phyloP scores from a whole-genome alignment of 2,888 invertebrate genomes.

The Caenorhabditis becei region DNA sequence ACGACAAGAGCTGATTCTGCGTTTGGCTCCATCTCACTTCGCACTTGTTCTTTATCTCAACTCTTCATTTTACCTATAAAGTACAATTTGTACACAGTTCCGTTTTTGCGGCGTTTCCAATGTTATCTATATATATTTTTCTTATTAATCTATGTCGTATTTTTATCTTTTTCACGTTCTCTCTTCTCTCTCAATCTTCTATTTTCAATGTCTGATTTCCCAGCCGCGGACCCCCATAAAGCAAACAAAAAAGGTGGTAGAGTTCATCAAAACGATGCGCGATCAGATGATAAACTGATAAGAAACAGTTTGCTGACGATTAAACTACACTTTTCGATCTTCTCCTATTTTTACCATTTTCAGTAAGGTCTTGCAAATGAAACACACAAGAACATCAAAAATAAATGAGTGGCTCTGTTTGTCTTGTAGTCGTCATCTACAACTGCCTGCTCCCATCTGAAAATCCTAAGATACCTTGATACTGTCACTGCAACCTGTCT shows the following conservation, averaged over 20 bases:
- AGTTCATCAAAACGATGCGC: not conserved
- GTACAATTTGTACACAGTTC: too few relatives aligned
- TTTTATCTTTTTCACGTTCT: not conserved
- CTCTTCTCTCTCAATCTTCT: not conserved
- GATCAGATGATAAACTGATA: conserved; percentile 3
- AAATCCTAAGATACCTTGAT: too few relatives aligned
- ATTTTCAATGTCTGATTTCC: not conserved
- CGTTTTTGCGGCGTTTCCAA: not conserved
- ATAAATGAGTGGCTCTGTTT: not conserved
- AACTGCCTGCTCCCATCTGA: too few relatives aligned
- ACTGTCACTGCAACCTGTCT: too few relatives aligned
- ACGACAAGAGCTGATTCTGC: not conserved
- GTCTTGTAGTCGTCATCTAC: too few relatives aligned
- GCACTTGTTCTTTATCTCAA: conserved; percentile 2
- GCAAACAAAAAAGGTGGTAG: conserved; percentile 4
- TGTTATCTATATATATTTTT: not conserved
- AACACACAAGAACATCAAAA: not conserved
- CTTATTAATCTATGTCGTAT: not conserved
- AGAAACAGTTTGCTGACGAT: not conserved
- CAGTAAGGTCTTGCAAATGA: not conserved
- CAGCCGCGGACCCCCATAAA: not conserved
- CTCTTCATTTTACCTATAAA: not conserved
- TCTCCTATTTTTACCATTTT: not conserved
- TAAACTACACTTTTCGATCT: conserved; percentile 13
- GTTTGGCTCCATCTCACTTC: not conserved